Conservation (phyloP, 2,797 vertebrate species). For the Bucorvus abyssinicus region DNA sequence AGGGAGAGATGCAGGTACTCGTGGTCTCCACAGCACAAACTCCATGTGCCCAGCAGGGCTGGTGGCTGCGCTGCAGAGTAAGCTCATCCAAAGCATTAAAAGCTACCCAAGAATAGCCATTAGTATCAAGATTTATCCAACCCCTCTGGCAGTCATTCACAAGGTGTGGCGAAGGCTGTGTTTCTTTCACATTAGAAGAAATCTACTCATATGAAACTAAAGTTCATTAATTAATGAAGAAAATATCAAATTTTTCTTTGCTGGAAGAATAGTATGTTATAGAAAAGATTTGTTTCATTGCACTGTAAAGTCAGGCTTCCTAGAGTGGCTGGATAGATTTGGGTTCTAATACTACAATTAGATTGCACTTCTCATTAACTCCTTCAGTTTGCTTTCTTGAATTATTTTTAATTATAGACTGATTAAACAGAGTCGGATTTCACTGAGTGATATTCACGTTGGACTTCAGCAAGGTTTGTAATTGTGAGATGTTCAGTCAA, state of each 20-base stretch:
- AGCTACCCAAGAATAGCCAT: neutral
- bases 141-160: neutral
- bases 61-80: neutral
- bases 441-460: neutral
- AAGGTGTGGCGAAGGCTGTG: neutral
- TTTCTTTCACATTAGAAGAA: neutral
- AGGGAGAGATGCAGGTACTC: neutral
- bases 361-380: neutral
- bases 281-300: neutral
- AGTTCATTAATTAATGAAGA: neutral
- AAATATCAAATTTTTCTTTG: neutral
- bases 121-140: neutral
- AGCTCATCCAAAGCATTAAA: neutral
- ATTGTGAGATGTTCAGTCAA: neutral
- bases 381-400: neutral
- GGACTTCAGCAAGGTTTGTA: neutral
- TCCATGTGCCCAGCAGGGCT: neutral
- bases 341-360: neutral
- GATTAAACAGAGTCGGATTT: neutral
- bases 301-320: neutral
- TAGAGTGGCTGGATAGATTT: neutral
- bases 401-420: neutral
- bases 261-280: neutral
- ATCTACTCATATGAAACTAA: neutral
- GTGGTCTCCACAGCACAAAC: neutral